Conservation (phyloP, 2,113 vertebrate species). For the Eulacestoma nigropectus region DNA sequence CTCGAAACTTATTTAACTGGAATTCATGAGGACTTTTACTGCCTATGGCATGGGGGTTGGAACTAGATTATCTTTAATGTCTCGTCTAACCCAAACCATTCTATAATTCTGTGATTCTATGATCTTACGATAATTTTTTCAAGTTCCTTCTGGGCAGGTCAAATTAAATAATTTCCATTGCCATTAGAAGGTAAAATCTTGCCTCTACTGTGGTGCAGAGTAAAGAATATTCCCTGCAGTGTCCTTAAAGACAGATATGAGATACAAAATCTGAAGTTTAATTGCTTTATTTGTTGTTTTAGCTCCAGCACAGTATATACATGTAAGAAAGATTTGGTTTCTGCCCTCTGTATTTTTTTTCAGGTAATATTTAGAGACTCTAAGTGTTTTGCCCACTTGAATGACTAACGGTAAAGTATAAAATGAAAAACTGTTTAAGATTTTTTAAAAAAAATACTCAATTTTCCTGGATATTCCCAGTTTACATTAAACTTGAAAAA, state of each 20-base stretch:
- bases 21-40: neutral
- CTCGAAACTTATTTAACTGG: neutral
- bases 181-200: neutral
- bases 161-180: neutral
- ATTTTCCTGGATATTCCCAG: neutral
- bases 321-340: neutral
- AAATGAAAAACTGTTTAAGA: neutral
- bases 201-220: neutral
- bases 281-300: neutral
- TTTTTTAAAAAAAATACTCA: neutral
- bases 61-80: neutral
- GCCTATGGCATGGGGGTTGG: neutral
- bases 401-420: neutral
- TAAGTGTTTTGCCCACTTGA: neutral
- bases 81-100: neutral
- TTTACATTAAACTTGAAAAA: neutral
- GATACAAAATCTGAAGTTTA: neutral
- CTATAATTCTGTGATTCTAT: neutral
- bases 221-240: neutral
- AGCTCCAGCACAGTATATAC: neutral
- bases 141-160: neutral
- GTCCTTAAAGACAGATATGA: neutral
- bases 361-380: neutral
- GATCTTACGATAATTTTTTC: neutral
- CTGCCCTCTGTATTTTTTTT: neutral